phyloP scores from a whole-genome alignment of 2,113 vertebrate genomes.

The Gnathonemus echidnorhynchus region DNA sequence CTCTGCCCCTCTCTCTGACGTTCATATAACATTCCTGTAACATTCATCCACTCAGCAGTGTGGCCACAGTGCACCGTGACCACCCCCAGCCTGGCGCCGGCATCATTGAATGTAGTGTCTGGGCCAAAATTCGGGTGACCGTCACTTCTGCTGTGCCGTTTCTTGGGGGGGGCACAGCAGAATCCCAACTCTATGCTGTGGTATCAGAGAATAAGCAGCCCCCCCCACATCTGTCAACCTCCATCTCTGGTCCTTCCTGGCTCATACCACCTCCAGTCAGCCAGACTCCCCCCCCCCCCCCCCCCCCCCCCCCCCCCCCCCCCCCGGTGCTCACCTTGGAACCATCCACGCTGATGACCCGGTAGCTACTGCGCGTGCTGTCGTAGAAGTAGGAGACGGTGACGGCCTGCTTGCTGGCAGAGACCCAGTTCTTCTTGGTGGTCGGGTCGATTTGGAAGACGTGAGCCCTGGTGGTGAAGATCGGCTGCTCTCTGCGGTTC shows the following conservation, averaged over 20 bases:
- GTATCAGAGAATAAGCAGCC: not conserved
- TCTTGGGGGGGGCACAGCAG: not conserved
- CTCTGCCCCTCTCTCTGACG: not conserved
- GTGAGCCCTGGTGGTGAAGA: conserved; percentile 96
- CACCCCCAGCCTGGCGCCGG: not conserved
- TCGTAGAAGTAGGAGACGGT: conserved; percentile 98
- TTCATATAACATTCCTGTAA: not conserved
- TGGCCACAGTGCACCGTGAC: not conserved
- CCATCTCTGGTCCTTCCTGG: not conserved
- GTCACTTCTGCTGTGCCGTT: not conserved
- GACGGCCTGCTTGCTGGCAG: conserved; percentile 92
- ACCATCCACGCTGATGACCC: conserved; percentile 97
- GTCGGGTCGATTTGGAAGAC: conserved; percentile 98
- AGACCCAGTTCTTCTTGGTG: conserved; percentile 99
- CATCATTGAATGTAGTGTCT: not conserved
- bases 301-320: too few relatives aligned
- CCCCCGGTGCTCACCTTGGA: conserved; percentile 71
- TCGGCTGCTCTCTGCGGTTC: conserved; percentile 86
- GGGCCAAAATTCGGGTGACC: not conserved
- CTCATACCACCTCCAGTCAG: not conserved
- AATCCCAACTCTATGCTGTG: not conserved
- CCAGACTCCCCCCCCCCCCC: not conserved
- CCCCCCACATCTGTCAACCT: not conserved
- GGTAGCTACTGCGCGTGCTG: conserved; percentile 92
- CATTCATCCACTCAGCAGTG: not conserved